Evolutionary conservation across 2,888 invertebrate genomes (phyloP).

Genomic region (Lottia scabra): DNA sequence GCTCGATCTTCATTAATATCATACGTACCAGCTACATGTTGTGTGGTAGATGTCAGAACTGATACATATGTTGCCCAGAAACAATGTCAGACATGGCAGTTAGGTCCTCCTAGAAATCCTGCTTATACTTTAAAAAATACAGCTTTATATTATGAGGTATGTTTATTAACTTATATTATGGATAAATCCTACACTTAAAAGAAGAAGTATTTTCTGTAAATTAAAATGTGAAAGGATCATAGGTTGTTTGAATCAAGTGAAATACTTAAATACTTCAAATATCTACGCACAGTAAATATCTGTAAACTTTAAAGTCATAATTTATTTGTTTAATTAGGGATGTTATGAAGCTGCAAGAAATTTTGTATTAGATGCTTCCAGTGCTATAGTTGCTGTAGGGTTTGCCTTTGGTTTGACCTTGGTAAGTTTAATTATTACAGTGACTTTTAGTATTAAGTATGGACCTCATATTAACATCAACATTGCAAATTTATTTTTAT

Average conservation of each 20-base stretch:
- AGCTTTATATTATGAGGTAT: constrained; percentile 31
- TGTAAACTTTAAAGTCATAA: neutral
- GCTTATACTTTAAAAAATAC: constrained; percentile 18
- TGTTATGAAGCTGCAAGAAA: constrained; percentile 32
- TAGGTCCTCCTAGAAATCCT: constrained; percentile 32
- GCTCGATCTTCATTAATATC: neutral
- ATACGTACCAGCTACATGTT: constrained; percentile 32
- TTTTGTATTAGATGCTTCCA: constrained; percentile 29
- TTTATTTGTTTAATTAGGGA: constrained; percentile 27
- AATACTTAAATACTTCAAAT: no score
- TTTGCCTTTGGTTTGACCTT: constrained; percentile 34
- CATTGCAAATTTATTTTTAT: no score
- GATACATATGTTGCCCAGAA: constrained; percentile 14
- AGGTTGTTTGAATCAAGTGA: no score
- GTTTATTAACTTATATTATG: neutral
- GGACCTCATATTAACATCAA: no score
- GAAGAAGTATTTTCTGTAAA: no score
- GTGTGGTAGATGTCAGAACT: constrained; percentile 25
- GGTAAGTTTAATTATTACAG: constrained; percentile 22
- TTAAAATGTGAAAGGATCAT: no score
- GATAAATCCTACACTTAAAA: no score
- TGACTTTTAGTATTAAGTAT: no score
- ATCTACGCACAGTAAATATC: no score
- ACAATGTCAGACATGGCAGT: constrained; percentile 28
- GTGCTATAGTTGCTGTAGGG: constrained; percentile 30